Evolutionary conservation across 1,140 invertebrate genomes (phyloP), one percentile per base, ranked within the genome.

Genomic region (Eumeta japonica): DNA sequence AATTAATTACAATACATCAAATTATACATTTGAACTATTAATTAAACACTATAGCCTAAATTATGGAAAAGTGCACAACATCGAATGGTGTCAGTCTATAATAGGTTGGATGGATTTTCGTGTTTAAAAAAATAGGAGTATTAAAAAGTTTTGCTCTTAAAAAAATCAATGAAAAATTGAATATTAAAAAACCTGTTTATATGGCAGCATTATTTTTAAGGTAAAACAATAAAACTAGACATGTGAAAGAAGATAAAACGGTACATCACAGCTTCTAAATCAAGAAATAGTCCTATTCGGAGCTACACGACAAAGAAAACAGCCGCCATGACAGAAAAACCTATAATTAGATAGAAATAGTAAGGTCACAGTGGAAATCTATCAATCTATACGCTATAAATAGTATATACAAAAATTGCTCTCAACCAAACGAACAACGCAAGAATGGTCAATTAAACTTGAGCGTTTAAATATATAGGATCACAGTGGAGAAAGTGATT

Each of bases 401-500:
- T 37, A 55, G 59, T 72, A 55, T 70, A 62, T 66, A 72, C 55
- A 61, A 59, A n/a, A 56, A 50, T 50, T 54, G 55, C 55, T 57
- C 50, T 42, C 19, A 44, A 33, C 41, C n/a, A n/a, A n/a, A n/a
- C n/a, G n/a, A n/a, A n/a, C n/a, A n/a, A n/a, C n/a, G n/a, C 55
- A 50, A 62, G 58, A 58, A 43, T 54, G 57, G n/a, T n/a, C n/a
- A n/a, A n/a, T n/a, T n/a, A 65, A 61, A 57, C 48, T 71, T 68
- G 66, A 71, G 70, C 70, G 56, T 40, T 70, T 60, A 66, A 46
- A 58, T 62, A 70, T 65, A 61, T 67, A 71, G 66, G 70, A 74
- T 74, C 70, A 74, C 70, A 74, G 70, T 74, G 70, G 67, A 74
- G 64, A 68, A 62, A 70, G 70, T 74, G 70, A 74, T 71, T 68